Conservation (phyloP, 1,140 invertebrate genomes). For the Oedothorax gibbosus region DNA sequence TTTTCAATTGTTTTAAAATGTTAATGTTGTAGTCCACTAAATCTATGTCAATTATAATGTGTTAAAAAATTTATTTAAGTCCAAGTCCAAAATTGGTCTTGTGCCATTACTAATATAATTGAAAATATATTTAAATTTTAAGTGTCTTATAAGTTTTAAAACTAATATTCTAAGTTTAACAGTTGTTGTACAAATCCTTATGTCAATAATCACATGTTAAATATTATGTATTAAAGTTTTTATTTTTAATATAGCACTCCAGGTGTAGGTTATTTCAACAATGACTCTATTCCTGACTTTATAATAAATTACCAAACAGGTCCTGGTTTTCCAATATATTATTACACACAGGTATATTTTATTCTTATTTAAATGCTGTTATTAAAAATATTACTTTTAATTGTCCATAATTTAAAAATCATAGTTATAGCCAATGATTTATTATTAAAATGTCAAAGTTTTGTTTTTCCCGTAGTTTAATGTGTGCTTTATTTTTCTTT, state of each 20-base stretch:
- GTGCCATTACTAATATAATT: too few relatives aligned
- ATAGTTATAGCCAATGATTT: background rate
- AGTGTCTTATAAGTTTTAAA: too few relatives aligned
- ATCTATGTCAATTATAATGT: too few relatives aligned
- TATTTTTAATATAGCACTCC: constrained; percentile 75
- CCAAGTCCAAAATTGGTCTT: too few relatives aligned
- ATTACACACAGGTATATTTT: constrained; percentile 76
- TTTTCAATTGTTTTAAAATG: too few relatives aligned
- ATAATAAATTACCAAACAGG: constrained; percentile 83
- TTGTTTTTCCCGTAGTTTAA: background rate
- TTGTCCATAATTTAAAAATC: background rate
- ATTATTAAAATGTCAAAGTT: background rate
- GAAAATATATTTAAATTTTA: too few relatives aligned
- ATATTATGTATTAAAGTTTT: background rate
- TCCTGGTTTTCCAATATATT: constrained; percentile 80
- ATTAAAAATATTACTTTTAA: background rate
- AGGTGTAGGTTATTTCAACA: constrained; percentile 84
- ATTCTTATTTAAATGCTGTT: background rate
- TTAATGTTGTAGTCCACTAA: too few relatives aligned
- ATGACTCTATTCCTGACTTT: constrained; percentile 84
- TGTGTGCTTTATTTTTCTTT: background rate
- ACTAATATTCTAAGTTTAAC: too few relatives aligned
- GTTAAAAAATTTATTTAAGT: too few relatives aligned
- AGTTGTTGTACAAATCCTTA: too few relatives aligned
- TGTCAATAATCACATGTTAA: too few relatives aligned